Base-by-base conservation (phyloP, 2,113 vertebrate genomes). In the Lipotes vexillifer region DNA sequence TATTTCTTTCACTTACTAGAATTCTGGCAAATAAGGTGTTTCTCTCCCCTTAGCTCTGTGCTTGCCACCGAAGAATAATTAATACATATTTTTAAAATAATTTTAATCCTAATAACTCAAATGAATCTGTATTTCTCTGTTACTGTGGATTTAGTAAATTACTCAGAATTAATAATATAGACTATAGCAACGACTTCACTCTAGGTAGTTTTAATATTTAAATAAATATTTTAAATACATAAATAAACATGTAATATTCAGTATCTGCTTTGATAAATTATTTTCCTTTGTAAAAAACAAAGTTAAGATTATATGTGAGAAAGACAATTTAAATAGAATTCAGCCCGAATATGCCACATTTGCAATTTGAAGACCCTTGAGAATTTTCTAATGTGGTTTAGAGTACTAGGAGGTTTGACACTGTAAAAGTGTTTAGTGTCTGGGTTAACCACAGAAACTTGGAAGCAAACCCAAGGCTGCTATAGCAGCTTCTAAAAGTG, bases 131-230 rank as follows among this genome's bases (percentile, higher is more conserved):
- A 78, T 52, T 92, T 89, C 18, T 63, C 8, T 93, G 25, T 94
- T 38, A 92, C 33, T 68, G 3, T n/a, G 17, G 5, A 14, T 69
- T 93, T 31, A 78, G 5, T 52, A 84, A 90, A 88, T 46, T 90
- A 87, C 13, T 93, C 41, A 81, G 27, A 82, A 86, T 52, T 78
- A 93, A 77, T 82, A 85, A 96, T 8, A 65, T 27, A 80, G n/a
- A 88, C 4, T 77, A 46, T 23, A 68, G 61, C 3, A 88, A 57
- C 8, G n/a, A 17, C 10, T 87, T 86, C 44, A 81, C 36, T 74
- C 13, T 83, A 74, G 9, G 17, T 74, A 93, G 52, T 74, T 96
- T 90, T 94, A 89, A 84, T 78, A 55, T 61, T 94, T 94, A 95
- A 84, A 69, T 55, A 74, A 69, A 41, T n/a, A 80, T 75, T 94